phyloP scores from a whole-genome alignment of 2,797 vertebrate species.

The Tauraco hartlaubi region DNA sequence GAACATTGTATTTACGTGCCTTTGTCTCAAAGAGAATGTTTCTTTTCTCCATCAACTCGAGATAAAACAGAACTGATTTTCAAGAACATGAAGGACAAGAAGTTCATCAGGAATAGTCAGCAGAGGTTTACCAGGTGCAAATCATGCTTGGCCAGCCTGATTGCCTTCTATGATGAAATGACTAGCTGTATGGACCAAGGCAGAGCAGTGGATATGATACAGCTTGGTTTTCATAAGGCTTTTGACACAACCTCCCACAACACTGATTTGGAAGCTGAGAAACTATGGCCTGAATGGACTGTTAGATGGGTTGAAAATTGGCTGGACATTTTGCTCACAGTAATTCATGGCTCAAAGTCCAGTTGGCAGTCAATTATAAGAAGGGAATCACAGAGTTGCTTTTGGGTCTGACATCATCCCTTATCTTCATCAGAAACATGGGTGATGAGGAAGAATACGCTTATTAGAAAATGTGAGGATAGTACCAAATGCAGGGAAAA shows the following conservation, averaged over 20 bases:
- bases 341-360: background rate
- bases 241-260: background rate
- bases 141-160: fast-evolving
- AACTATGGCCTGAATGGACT: background rate
- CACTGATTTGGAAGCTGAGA: background rate
- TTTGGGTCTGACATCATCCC: background rate
- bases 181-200: background rate
- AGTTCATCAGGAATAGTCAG: background rate
- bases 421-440: background rate
- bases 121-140: background rate
- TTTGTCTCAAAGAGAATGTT: background rate
- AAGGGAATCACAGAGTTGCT: background rate
- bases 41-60: background rate
- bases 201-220: background rate
- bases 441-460: background rate
- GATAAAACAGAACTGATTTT: background rate
- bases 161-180: background rate
- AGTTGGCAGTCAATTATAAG: background rate
- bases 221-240: background rate
- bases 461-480: background rate
- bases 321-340: background rate
- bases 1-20: background rate
- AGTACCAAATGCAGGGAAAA: background rate
- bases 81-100: background rate
- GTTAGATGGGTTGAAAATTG: background rate